These are phyloP conservation scores for Lasius fuliginosus DNA, from an alignment of 2,888 invertebrate genomes.

Conservation along the genomic window DNA sequence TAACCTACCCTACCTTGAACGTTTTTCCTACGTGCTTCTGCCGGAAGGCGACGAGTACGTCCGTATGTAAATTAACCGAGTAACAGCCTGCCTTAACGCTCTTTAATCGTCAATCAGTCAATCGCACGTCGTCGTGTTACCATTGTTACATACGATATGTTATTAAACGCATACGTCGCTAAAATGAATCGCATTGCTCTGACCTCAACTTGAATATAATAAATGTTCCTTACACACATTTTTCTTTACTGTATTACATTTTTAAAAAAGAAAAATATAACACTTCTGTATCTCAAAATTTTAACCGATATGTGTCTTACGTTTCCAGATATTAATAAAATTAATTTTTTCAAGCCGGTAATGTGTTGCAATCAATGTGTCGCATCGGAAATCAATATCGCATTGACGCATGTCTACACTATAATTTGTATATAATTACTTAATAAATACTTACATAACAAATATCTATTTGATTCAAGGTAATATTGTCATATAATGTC, in stretches of 20 bases:
- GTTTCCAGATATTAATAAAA: background rate
- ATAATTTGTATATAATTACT: background rate
- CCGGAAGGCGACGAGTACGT: slow-evolving; percentile 44
- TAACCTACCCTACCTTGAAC: slow-evolving; percentile 67
- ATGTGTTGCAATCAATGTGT: background rate
- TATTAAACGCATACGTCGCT: background rate
- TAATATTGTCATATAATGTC: background rate
- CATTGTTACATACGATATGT: slow-evolving; percentile 52
- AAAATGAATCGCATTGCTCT: slow-evolving; percentile 2
- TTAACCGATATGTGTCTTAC: background rate
- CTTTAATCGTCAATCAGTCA: slow-evolving; percentile 78
- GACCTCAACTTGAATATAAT: slow-evolving; percentile 59
- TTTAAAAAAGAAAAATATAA: background rate
- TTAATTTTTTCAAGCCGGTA: background rate
- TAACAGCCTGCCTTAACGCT: slow-evolving; percentile 71
- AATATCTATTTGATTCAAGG: background rate
- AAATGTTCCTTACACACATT: background rate
- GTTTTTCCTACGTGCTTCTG: slow-evolving; percentile 52
- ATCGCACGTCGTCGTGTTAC: slow-evolving; percentile 67
- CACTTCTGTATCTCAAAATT: background rate
- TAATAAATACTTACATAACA: slow-evolving; percentile 14
- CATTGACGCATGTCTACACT: background rate
- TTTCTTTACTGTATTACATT: background rate
- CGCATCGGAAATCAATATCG: background rate
- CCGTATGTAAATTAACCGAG: slow-evolving; percentile 64